Evolutionary conservation across 2,113 vertebrate genomes (phyloP), one percentile per base, ranked within the genome.

Genomic region (Cettia cetti): DNA sequence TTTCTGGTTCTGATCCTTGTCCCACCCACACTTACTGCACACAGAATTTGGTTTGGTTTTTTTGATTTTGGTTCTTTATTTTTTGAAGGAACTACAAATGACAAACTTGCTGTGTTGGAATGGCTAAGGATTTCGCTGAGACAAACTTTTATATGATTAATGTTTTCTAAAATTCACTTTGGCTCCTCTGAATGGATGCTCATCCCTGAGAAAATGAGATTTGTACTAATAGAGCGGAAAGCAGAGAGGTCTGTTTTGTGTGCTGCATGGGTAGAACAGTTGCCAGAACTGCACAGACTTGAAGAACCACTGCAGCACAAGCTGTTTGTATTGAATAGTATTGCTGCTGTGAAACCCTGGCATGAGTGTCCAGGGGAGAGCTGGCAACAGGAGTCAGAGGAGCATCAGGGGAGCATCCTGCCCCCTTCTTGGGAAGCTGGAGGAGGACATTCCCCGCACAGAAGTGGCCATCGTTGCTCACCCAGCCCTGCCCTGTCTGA

Each of bases 211-310:
- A 74, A 90, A 94, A 83, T 39, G 45, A 88, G 63, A 66, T 93
- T 77, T 89, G 27, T 35, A n/a, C 9, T 82, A 82, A 60, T 11
- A 50, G 52, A 71, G 56, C 1, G 0, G 79, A 90, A 92, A 53
- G 71, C 54, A 74, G 85, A 85, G 66, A 49, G 18, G 10, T 92
- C 79, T 94, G 59, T 65, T 92, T 83, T 81, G 54, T 77, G 31
- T 61, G 68, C 78, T 24, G 27, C 1, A 0, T 52, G 74, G 47
- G 57, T n/a, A 56, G 54, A 86, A 21, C 6, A 2, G 23, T 39
- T 94, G 52, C 74, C 57, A 78, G 90, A 82, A 45, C 81, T 78
- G 59, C 17, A n/a, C 23, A 22, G 78, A 61, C 49, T 23, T 76
- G 11, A 90, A 65, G 52, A 94, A 9, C 47, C 31, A 11, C 47